phyloP scores from a whole-genome alignment of 2,797 vertebrate species.

The Balearica regulorum region DNA sequence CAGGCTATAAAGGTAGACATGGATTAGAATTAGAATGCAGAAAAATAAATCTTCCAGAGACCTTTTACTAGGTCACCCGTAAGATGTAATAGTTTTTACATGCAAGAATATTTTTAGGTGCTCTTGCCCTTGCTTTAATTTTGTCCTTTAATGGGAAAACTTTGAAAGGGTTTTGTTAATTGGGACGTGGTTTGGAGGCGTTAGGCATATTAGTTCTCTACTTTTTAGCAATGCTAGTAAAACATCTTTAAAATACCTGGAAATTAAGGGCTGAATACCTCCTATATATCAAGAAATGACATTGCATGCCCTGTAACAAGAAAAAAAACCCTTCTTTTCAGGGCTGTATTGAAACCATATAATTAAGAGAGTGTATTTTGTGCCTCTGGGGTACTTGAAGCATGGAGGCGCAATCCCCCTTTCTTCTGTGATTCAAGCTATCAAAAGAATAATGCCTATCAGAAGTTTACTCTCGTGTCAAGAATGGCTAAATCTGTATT shows the following conservation, averaged over 20 bases:
- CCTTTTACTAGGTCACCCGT: not conserved
- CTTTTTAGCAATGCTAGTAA: not conserved
- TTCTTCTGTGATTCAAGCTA: not conserved
- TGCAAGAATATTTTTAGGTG: constrained; percentile 33
- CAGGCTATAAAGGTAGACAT: not conserved
- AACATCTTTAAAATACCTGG: not conserved
- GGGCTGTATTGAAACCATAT: not conserved
- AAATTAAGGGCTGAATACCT: not conserved
- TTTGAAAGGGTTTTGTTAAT: not conserved
- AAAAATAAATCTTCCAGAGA: not conserved
- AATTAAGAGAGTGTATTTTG: not conserved
- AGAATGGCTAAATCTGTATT: not conserved
- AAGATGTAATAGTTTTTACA: not conserved
- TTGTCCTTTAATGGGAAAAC: not conserved
- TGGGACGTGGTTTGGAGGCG: not conserved
- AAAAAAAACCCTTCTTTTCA: rapidly evolving
- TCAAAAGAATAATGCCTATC: not conserved
- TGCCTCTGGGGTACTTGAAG: not conserved
- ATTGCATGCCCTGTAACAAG: not conserved
- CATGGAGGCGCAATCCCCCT: not conserved
- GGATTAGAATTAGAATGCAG: not conserved
- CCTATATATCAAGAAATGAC: not conserved
- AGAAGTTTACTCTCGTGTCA: not conserved
- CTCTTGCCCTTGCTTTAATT: constrained; percentile 18
- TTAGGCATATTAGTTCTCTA: not conserved